Evolutionary conservation across 1,140 invertebrate species (phyloP).

Genomic region (Zaprionus lachaisei): DNA sequence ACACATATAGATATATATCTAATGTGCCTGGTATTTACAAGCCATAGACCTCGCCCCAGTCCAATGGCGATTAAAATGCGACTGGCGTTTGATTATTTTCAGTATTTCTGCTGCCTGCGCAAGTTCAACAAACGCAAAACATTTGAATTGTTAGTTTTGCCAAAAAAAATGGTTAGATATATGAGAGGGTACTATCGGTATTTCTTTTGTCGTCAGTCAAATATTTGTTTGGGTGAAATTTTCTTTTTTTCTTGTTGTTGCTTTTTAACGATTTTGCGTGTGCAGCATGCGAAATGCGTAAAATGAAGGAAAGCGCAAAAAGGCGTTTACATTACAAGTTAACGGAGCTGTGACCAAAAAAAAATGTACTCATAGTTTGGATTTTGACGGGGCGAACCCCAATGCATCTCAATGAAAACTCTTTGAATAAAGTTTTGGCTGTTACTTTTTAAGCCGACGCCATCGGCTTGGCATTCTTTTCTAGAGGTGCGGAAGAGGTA

Average conservation of each 20-base stretch:
- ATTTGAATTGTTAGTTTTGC: slow-evolving; percentile 54
- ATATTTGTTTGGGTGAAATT: slow-evolving; percentile 68
- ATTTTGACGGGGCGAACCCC: slow-evolving; percentile 24
- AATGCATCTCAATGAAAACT: slow-evolving; percentile 22
- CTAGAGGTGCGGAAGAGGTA: slow-evolving; percentile 16
- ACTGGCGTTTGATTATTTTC: slow-evolving; percentile 49
- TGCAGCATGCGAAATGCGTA: slow-evolving; percentile 69
- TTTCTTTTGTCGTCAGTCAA: slow-evolving; percentile 54
- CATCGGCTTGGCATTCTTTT: slow-evolving; percentile 11
- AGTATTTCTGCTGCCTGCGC: slow-evolving; percentile 18
- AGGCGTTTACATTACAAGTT: slow-evolving; percentile 63
- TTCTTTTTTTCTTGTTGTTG: slow-evolving; percentile 19
- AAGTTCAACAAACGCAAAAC: slow-evolving; percentile 69
- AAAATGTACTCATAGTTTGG: slow-evolving; percentile 16
- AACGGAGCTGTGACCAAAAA: slow-evolving; percentile 53
- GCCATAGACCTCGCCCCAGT: slow-evolving; percentile 75
- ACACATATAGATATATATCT: slow-evolving; percentile 17
- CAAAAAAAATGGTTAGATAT: slow-evolving; percentile 49
- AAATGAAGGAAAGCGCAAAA: slow-evolving; percentile 61
- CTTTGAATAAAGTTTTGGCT: slow-evolving; percentile 26
- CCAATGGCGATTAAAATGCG: slow-evolving; percentile 68
- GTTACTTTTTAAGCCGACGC: slow-evolving; percentile 16
- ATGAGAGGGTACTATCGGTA: slow-evolving; percentile 24
- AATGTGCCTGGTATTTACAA: slow-evolving; percentile 72
- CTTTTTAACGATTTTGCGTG: slow-evolving; percentile 51